These are phyloP conservation scores for Gastrophryne carolinensis DNA, from an alignment of 2,797 vertebrate genomes.

Conservation along the genomic window DNA sequence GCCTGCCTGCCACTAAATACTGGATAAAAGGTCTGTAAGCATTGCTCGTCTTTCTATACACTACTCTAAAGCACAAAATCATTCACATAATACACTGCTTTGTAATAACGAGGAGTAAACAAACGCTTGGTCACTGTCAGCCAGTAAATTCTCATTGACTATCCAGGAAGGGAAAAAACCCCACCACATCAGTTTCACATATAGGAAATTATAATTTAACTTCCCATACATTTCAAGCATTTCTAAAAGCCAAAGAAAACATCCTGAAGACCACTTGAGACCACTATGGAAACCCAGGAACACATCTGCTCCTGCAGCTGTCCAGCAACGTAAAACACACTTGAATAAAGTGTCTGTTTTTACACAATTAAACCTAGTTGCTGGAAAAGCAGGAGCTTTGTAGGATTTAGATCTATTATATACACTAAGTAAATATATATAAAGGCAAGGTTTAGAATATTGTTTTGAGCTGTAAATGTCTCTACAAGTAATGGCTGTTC, in stretches of 20 bases:
- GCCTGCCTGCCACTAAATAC: too few species aligned
- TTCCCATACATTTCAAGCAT: slow-evolving; percentile 34
- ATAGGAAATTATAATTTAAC: slow-evolving; percentile 18
- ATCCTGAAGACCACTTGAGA: slow-evolving; percentile 27
- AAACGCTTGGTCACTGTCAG: not conserved
- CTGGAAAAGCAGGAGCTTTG: not conserved
- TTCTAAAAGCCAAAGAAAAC: slow-evolving; percentile 35
- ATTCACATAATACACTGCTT: too few species aligned
- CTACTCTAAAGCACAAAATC: too few species aligned
- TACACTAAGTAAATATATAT: not conserved
- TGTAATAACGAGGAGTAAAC: too few species aligned
- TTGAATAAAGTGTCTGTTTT: not conserved
- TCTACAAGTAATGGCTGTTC: not conserved
- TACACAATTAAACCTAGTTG: not conserved
- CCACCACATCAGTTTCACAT: not conserved
- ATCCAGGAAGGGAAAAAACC: not conserved
- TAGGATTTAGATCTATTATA: not conserved
- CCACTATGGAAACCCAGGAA: not conserved
- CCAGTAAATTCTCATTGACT: not conserved
- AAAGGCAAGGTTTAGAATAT: not conserved
- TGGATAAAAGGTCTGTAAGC: too few species aligned
- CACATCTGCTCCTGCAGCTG: slow-evolving; percentile 43
- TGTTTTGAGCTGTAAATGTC: not conserved
- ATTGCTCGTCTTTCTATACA: too few species aligned
- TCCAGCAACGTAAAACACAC: not conserved